These are phyloP conservation scores for Betta splendens DNA, from an alignment of 2,797 vertebrate genomes.

Conservation along the genomic window DNA sequence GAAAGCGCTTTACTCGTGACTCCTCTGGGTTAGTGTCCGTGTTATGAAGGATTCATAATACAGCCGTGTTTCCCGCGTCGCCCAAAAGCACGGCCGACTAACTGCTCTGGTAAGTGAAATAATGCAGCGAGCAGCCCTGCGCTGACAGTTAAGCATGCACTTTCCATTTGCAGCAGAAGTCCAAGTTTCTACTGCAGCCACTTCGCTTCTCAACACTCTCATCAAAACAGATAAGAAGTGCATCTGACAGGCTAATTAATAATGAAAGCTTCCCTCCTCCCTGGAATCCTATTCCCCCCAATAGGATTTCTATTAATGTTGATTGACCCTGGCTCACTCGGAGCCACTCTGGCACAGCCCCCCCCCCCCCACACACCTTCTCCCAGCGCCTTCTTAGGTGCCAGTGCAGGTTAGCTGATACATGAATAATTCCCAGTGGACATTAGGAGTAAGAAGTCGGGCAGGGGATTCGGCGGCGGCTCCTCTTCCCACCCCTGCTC, in stretches of 20 bases:
- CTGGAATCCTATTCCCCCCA: conserved; percentile 57
- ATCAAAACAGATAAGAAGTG: conserved; percentile 60
- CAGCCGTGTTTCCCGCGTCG: conserved; percentile 8
- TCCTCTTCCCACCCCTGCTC: conserved; percentile 61
- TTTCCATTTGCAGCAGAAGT: conserved; percentile 35
- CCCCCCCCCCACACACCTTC: conserved; percentile 50
- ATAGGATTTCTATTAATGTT: conserved; percentile 72
- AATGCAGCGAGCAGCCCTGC: conserved; percentile 12
- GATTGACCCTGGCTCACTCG: conserved; percentile 68
- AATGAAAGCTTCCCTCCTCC: conserved; percentile 66
- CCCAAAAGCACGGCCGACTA: conserved; percentile 13
- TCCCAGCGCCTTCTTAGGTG: conserved; percentile 60
- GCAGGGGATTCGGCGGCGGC: conserved; percentile 66
- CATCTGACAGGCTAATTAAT: conserved; percentile 73
- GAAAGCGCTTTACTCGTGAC: conserved; percentile 46
- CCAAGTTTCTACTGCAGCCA: conserved; percentile 38
- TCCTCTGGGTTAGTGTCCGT: conserved; percentile 34
- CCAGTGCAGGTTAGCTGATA: conserved; percentile 73
- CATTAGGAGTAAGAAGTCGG: conserved; percentile 78
- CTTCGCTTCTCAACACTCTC: conserved; percentile 54
- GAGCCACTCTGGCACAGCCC: conserved; percentile 64
- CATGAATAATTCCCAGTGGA: conserved; percentile 76
- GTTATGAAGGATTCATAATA: conserved; percentile 39
- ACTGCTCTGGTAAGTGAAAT: conserved; percentile 29
- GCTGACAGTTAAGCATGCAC: conserved; percentile 25